Evolutionary conservation across 2,113 vertebrate genomes (phyloP), one percentile per base, ranked within the genome.

Genomic region (Bos javanicus): DNA sequence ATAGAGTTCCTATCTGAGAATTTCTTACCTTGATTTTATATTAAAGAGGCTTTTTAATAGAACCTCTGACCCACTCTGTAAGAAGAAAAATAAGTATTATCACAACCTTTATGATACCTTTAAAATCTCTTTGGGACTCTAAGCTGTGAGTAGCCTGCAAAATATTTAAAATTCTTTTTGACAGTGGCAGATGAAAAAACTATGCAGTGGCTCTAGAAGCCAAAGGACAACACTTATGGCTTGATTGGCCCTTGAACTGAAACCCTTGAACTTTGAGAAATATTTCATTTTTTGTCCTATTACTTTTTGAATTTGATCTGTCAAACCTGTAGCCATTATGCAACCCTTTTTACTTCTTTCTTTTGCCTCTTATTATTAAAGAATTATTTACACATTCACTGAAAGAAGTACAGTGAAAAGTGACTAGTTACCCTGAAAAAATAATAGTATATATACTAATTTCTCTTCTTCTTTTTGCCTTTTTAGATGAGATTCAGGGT

Each of bases 41-140:
- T 95, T 97, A 86, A 96, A 94, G 15, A 92, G 5, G 19, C 48
- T 95, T 95, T 97, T 91, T 95, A 97, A 89, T 60, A 85, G 60
- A 92, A 93, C 56, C 36, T 95, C 59, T 97, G 78, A 94, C 78
- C 71, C 95, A 89, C n/a, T 71, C 30, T 83, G 46, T 64, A 90
- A 96, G 52, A 78, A 80, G 21, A 89, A 96, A 96, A 85, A 25
- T n/a, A 90, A 82, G 33, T 94, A 95, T 92, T 95, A 94, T 92
- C 81, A 97, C 85, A 96, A 96, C 19, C 36, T 97, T 86, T 93
- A 48, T 88, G 91, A 91, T 94, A 91, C 64, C 93, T 88, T 96
- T 86, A 91, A 97, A 97, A 93, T 57, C n/a, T 91, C 93, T 94
- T 95, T 95, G 93, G 86, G 76, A 89, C 28, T 80, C 57, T 30